Conservation (phyloP, 2,888 invertebrate genomes). For the Philaethria dido region DNA sequence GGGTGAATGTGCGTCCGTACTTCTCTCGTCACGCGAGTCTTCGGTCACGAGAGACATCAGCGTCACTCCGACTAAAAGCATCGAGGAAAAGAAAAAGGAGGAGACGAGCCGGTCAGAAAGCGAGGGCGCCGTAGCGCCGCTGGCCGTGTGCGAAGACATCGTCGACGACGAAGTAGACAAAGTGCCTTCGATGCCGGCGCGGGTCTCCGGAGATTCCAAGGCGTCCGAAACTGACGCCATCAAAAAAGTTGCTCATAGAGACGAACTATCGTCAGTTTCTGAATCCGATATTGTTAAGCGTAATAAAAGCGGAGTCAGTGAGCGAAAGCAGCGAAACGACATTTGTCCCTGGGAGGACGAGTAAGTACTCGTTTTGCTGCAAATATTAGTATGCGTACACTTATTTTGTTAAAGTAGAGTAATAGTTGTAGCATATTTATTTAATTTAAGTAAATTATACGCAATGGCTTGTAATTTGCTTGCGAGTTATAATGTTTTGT, state of each 20-base stretch:
- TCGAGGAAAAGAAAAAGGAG: slow-evolving; percentile 25
- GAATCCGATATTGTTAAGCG: slow-evolving; percentile 76
- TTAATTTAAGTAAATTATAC: slow-evolving; percentile 26
- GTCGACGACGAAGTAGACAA: slow-evolving; percentile 86
- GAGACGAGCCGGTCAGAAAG: slow-evolving; percentile 24
- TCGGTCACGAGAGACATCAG: slow-evolving; percentile 60
- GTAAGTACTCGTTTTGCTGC: slow-evolving; percentile 85
- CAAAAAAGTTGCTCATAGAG: slow-evolving; percentile 71
- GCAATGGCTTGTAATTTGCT: slow-evolving; percentile 12
- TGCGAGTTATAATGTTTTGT: neutral
- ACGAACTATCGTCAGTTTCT: slow-evolving; percentile 72
- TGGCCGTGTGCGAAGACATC: slow-evolving; percentile 88
- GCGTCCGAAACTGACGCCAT: slow-evolving; percentile 66
- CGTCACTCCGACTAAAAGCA: slow-evolving; percentile 58
- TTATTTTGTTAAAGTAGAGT: slow-evolving; percentile 25
- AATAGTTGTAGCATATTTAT: slow-evolving; percentile 14
- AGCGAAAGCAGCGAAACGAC: slow-evolving; percentile 87
- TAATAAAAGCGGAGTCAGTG: slow-evolving; percentile 68
- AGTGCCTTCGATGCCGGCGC: slow-evolving; percentile 75
- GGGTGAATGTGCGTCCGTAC: slow-evolving; percentile 53
- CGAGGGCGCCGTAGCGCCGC: slow-evolving; percentile 81
- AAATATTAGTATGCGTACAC: slow-evolving; percentile 18
- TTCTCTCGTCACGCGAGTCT: slow-evolving; percentile 56
- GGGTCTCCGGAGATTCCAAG: slow-evolving; percentile 58
- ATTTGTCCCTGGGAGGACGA: slow-evolving; percentile 98